Percentiles rank a stretch among this genome's conserved stretches.
phyloP scores from a whole-genome alignment of 2,113 vertebrate species.

The Zapornia atra region DNA sequence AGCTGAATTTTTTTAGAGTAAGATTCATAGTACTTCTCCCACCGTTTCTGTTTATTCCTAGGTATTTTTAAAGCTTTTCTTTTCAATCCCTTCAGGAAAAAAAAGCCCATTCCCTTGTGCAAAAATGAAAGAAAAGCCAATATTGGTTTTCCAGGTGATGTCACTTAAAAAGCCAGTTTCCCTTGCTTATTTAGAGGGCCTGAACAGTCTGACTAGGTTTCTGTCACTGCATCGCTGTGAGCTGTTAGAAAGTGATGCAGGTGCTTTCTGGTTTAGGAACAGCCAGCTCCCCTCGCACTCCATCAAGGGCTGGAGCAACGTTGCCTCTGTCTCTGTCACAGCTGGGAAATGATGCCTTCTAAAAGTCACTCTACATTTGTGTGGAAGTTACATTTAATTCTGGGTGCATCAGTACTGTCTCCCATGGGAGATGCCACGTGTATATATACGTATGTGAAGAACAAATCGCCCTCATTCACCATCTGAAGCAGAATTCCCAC shows the following conservation, averaged over 20 bases:
- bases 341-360: background rate
- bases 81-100: background rate
- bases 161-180: background rate
- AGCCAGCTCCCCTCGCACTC: background rate
- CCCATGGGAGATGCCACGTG: background rate
- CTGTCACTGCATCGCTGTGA: background rate
- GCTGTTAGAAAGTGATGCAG: background rate
- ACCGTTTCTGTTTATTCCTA: background rate
- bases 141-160: background rate
- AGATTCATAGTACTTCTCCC: background rate
- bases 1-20: background rate
- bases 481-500: background rate
- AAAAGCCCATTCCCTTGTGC: background rate
- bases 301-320: background rate
- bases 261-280: background rate
- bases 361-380: background rate
- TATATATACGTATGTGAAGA: background rate
- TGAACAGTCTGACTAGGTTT: background rate
- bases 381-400: background rate
- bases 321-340: background rate
- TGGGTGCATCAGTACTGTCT: background rate
- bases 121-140: background rate
- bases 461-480: background rate
- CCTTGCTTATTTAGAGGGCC: background rate
- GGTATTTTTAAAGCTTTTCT: background rate